phyloP scores from a whole-genome alignment of 2,888 invertebrate species.

The Tetanocera ferruginea region DNA sequence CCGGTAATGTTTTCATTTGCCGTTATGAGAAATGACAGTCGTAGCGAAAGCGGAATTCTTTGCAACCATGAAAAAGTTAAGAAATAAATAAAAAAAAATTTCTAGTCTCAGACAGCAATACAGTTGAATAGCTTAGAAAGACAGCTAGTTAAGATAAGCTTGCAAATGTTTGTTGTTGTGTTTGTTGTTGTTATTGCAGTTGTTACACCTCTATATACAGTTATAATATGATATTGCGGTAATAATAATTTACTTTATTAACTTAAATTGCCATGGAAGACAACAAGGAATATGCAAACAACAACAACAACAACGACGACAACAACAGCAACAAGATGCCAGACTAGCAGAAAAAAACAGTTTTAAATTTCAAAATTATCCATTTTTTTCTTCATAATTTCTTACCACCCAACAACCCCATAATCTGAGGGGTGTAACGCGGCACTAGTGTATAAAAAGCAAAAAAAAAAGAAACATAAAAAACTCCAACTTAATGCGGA shows the following conservation, averaged over 20 bases:
- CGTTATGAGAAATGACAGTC: background rate
- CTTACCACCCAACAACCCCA: background rate
- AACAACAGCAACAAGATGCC: conserved; percentile 22
- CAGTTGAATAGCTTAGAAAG: background rate
- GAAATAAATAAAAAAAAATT: background rate
- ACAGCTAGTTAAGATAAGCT: conserved; percentile 5
- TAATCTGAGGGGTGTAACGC: too few species aligned
- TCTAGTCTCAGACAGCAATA: background rate
- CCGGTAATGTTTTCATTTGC: conserved; percentile 1
- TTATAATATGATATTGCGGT: conserved; percentile 58
- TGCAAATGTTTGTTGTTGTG: conserved; percentile 39
- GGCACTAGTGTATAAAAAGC: too few species aligned
- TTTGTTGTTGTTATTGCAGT: conserved; percentile 1
- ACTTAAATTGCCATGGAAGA: conserved; percentile 65
- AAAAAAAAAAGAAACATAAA: background rate
- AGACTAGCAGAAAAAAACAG: conserved; percentile 22
- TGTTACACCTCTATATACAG: conserved; percentile 1
- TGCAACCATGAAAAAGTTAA: background rate
- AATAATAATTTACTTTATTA: conserved; percentile 69
- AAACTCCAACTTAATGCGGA: conserved; percentile 38
- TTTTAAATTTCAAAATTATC: conserved; percentile 35
- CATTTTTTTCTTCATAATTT: background rate
- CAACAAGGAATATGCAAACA: background rate
- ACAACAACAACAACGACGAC: background rate
- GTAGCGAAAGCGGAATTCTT: background rate